Evolutionary conservation across 2,888 invertebrate species (phyloP).

Genomic region (Digitonthophagus gazella): DNA sequence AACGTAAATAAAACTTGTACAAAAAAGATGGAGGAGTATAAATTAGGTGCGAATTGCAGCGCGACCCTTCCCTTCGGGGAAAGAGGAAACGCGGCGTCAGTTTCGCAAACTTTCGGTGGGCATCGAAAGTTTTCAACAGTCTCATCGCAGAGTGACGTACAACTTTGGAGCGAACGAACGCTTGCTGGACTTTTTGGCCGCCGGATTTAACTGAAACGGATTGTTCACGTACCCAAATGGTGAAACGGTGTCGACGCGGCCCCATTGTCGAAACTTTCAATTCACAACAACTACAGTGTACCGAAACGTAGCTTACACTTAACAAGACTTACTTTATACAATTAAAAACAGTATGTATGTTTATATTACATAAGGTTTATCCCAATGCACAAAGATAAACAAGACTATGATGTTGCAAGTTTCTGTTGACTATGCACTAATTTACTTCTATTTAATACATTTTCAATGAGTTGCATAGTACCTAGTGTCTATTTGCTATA

Average conservation of each 20-base stretch:
- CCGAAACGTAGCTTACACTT: neutral
- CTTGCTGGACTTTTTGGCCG: neutral
- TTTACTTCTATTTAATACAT: no score
- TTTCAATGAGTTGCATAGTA: neutral
- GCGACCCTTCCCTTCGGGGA: no score
- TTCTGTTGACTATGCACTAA: neutral
- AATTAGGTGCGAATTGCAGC: no score
- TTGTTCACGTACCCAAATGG: constrained; percentile 12
- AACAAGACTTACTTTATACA: neutral
- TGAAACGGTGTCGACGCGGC: constrained; percentile 13
- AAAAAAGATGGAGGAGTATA: neutral
- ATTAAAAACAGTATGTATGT: neutral
- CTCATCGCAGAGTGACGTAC: neutral
- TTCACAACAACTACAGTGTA: neutral
- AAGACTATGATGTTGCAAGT: no score
- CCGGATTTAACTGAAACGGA: constrained; percentile 12
- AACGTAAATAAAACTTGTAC: no score
- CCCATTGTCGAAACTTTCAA: constrained; percentile 12
- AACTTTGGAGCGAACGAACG: neutral
- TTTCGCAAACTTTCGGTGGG: neutral
- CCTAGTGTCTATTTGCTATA: neutral
- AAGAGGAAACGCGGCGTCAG: neutral
- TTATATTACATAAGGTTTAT: no score
- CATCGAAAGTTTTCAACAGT: neutral
- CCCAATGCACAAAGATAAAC: no score